These are phyloP conservation scores for Australoheros facetus DNA, from an alignment of 2,797 vertebrate genomes.

Conservation along the genomic window DNA sequence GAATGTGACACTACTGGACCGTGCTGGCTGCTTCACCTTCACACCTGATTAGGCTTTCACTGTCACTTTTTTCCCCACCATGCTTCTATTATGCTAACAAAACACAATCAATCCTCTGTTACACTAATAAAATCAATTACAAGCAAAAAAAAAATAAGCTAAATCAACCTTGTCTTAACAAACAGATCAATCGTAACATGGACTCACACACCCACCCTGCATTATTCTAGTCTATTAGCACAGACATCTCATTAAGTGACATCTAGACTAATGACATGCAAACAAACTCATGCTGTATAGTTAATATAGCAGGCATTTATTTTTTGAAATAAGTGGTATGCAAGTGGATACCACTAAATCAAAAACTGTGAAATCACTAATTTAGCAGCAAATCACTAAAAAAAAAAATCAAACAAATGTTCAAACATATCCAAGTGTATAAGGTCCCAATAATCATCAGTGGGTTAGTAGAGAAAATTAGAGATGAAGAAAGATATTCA, in stretches of 20 bases:
- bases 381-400: not conserved
- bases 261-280: slow-evolving; percentile 47
- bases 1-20: slow-evolving; percentile 9
- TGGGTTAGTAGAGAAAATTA: not conserved
- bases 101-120: slow-evolving; percentile 20
- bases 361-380: not conserved
- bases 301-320: slow-evolving; percentile 25
- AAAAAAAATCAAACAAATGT: not conserved
- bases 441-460: not conserved
- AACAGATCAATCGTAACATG: slow-evolving; percentile 30
- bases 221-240: slow-evolving; percentile 41
- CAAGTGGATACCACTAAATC: not conserved
- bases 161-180: slow-evolving; percentile 45
- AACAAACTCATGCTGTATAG: slow-evolving; percentile 39
- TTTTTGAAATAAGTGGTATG: not conserved
- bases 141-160: not conserved
- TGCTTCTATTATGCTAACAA: not conserved
- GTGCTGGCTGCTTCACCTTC: slow-evolving; percentile 36
- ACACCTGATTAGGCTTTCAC: slow-evolving; percentile 39
- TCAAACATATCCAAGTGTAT: not conserved
- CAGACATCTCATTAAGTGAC: slow-evolving; percentile 37
- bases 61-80: not conserved
- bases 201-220: not conserved
- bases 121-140: slow-evolving; percentile 45
- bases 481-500: not conserved